These are phyloP conservation scores for Dicaeum eximium DNA, from an alignment of 2,113 vertebrate species.

Conservation along the genomic window DNA sequence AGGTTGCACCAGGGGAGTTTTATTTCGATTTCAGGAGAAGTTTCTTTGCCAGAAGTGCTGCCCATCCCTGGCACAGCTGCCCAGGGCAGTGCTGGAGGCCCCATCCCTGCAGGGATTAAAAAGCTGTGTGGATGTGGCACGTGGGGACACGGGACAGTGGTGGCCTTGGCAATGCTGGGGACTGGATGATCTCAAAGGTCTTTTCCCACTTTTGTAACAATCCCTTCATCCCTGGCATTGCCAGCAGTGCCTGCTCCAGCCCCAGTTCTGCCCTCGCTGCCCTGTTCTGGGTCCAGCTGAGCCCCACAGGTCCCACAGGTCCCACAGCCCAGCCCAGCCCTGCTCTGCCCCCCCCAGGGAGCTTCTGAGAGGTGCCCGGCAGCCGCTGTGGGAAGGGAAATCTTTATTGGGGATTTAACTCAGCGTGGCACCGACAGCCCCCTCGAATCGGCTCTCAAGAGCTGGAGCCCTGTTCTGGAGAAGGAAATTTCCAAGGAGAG, in stretches of 20 bases:
- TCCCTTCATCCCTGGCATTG: neutral
- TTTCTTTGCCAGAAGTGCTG: neutral
- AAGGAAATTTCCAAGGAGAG: neutral
- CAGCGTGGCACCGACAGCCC: neutral
- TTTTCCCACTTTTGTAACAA: neutral
- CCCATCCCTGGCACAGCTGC: neutral
- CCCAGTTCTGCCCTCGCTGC: neutral
- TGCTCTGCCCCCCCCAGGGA: neutral
- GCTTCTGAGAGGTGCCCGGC: neutral
- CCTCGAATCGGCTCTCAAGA: neutral
- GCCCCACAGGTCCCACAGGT: neutral
- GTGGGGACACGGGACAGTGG: accelerated
- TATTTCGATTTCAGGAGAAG: neutral
- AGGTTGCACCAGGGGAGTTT: neutral
- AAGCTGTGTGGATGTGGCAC: neutral
- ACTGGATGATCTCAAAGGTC: neutral
- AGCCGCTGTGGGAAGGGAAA: neutral
- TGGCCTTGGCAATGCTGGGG: neutral
- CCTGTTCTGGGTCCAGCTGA: neutral
- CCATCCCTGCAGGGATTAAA: neutral
- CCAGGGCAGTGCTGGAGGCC: neutral
- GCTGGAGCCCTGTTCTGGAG: neutral
- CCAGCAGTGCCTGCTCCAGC: neutral
- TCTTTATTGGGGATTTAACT: neutral
- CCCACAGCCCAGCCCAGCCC: neutral